These are phyloP conservation scores for Ochropacha duplaris DNA, from an alignment of 2,888 invertebrate species.

Conservation along the genomic window DNA sequence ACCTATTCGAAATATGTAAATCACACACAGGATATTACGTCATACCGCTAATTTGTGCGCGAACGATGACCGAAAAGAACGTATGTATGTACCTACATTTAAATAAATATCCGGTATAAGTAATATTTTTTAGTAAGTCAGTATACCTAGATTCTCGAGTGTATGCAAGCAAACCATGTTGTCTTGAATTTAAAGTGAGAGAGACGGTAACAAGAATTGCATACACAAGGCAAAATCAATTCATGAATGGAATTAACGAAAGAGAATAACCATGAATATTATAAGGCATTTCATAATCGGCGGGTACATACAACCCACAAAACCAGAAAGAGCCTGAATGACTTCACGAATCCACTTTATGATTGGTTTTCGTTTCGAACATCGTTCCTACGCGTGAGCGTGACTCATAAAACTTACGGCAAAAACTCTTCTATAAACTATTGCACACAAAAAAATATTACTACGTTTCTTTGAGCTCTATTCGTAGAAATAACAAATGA, in stretches of 20 bases:
- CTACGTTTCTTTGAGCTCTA: no score
- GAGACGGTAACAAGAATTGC: not conserved
- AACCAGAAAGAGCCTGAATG: not conserved
- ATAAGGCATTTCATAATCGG: not conserved
- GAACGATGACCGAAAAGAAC: not conserved
- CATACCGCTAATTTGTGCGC: conserved; percentile 19
- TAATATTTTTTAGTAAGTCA: no score
- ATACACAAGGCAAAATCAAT: not conserved
- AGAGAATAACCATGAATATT: no score
- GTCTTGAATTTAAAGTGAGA: no score
- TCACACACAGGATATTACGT: conserved; percentile 44
- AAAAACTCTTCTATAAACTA: not conserved
- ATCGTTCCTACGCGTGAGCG: not conserved
- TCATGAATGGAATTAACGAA: not conserved
- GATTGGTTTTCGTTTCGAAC: not conserved
- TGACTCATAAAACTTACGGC: not conserved
- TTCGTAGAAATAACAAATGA: not conserved
- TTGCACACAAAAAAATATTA: no score
- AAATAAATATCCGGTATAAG: no score
- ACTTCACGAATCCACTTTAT: not conserved
- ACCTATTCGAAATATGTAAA: conserved; percentile 16
- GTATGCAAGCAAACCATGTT: no score
- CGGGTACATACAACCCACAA: not conserved
- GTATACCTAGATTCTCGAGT: no score
- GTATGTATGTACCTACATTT: no score